Evolutionary conservation across 2,888 invertebrate species (phyloP).

Genomic region (Drosophila incognita): DNA sequence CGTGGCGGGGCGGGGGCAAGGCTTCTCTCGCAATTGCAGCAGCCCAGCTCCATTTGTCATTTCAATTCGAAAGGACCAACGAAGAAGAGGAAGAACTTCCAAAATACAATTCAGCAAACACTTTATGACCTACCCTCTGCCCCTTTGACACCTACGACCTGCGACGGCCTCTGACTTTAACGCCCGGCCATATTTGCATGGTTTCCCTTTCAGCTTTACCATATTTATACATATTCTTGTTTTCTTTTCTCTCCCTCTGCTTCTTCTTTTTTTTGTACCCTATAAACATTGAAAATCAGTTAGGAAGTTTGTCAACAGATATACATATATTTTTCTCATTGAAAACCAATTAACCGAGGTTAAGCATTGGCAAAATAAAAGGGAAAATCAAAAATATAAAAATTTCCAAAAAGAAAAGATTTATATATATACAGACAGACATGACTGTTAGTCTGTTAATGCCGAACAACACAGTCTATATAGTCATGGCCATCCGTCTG

Average conservation of each 20-base stretch:
- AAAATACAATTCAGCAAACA: conserved; percentile 57
- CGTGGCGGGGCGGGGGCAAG: background rate
- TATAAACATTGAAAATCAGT: background rate
- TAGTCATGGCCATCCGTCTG: background rate
- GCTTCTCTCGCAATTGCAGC: conserved; percentile 32
- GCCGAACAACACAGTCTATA: background rate
- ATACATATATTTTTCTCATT: too few relatives aligned
- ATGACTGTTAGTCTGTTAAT: background rate
- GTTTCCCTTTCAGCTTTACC: conserved; percentile 24
- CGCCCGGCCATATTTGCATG: conserved; percentile 50
- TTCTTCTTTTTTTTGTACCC: conserved; percentile 11
- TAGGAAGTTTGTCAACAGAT: background rate
- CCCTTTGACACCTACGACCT: conserved; percentile 13
- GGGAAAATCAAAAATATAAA: background rate
- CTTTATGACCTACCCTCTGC: conserved; percentile 40
- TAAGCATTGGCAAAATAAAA: background rate
- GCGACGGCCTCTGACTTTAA: conserved; percentile 10
- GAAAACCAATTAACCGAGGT: background rate
- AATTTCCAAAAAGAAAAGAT: background rate
- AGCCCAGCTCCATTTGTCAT: conserved; percentile 71
- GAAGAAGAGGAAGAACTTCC: conserved; percentile 5
- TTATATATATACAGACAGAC: background rate
- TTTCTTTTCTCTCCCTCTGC: conserved; percentile 24
- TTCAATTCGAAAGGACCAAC: conserved; percentile 69
- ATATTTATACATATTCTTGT: conserved; percentile 15